Conservation (phyloP, 2,113 vertebrate genomes). For the Mellivora capensis region DNA sequence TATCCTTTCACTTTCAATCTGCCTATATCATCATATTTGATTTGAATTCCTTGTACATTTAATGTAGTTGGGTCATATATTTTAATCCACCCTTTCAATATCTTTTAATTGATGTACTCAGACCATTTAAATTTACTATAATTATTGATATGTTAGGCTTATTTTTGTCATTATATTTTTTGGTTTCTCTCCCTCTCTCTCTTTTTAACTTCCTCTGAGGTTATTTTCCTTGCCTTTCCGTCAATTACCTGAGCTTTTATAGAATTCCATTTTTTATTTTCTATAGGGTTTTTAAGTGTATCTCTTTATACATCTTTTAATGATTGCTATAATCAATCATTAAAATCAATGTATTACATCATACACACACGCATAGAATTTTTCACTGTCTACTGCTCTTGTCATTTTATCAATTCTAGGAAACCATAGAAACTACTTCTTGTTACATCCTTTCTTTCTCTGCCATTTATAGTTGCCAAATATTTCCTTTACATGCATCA, state of each 20-base stretch:
- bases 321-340: too few species aligned
- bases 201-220: neutral
- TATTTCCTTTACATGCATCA: neutral
- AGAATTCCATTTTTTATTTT: conserved; percentile 25
- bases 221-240: neutral
- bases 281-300: neutral
- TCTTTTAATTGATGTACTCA: neutral
- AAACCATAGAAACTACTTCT: neutral
- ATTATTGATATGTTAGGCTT: neutral
- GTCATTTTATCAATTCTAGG: neutral
- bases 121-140: conserved; percentile 7
- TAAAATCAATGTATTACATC: neutral
- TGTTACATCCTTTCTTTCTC: neutral
- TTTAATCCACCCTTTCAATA: neutral
- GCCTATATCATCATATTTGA: neutral
- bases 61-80: neutral
- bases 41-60: neutral
- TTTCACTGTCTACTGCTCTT: neutral
- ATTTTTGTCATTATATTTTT: neutral
- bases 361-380: neutral
- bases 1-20: neutral
- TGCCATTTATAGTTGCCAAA: neutral
- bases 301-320: neutral
- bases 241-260: neutral
- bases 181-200: neutral